A percentile compares a stretch with the other conserved stretches of the same genome.
phyloP scores from a whole-genome alignment of 2,888 invertebrate genomes.

The Tetheella fluctuosa region DNA sequence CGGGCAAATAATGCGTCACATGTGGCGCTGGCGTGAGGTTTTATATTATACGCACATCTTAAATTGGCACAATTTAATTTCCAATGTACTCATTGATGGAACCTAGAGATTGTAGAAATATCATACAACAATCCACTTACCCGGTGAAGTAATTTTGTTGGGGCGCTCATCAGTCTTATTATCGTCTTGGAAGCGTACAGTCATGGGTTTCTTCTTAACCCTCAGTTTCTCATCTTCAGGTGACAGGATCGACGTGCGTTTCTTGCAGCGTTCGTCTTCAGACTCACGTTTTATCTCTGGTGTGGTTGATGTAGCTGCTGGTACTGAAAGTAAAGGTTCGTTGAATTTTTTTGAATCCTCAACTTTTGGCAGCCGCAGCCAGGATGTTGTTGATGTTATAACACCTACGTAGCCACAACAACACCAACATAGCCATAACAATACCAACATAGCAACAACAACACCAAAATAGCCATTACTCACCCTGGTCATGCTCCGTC shows the following conservation, averaged over 20 bases:
- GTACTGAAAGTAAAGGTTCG: background rate
- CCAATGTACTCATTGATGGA: background rate
- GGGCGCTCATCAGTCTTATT: conserved; percentile 68
- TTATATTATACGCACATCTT: too few species aligned
- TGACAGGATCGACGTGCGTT: conserved; percentile 72
- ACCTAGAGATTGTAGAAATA: background rate
- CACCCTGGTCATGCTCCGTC: conserved; percentile 72
- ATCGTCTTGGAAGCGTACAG: conserved; percentile 78
- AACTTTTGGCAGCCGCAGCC: too few species aligned
- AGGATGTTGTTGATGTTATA: too few species aligned
- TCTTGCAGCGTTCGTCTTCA: conserved; percentile 75
- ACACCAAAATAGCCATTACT: conserved; percentile 25
- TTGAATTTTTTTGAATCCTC: too few species aligned
- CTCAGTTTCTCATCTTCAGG: conserved; percentile 74
- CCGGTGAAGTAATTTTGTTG: conserved; percentile 69
- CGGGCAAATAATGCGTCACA: too few species aligned
- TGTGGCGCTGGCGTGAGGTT: too few species aligned
- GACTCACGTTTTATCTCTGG: conserved; percentile 59
- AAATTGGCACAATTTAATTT: too few species aligned
- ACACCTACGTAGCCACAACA: too few species aligned
- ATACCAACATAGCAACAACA: background rate
- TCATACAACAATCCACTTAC: conserved; percentile 56
- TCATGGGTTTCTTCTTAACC: conserved; percentile 76
- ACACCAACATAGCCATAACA: background rate
- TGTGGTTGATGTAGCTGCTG: conserved; percentile 33